Evolutionary conservation across 2,888 invertebrate species (phyloP).

Genomic region (Conomelus anceps): DNA sequence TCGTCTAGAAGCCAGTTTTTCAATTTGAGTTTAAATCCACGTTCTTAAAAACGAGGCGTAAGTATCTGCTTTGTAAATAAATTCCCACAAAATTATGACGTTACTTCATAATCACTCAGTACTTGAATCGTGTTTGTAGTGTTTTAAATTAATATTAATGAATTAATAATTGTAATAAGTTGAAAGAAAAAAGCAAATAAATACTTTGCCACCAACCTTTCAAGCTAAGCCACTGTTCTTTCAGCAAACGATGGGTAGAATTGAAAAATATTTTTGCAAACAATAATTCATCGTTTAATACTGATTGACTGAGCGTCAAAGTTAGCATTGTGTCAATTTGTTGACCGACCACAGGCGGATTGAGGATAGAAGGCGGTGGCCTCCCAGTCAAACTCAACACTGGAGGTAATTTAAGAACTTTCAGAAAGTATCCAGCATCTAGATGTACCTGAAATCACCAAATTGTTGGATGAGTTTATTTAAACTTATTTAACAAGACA

Average conservation of each 20-base stretch:
- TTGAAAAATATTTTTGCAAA: background rate
- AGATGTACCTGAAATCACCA: background rate
- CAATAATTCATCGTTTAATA: background rate
- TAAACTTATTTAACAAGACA: too few relatives aligned
- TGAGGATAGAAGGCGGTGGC: background rate
- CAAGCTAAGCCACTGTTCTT: background rate
- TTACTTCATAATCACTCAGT: too few relatives aligned
- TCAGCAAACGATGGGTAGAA: background rate
- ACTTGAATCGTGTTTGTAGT: too few relatives aligned
- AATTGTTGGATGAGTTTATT: too few relatives aligned
- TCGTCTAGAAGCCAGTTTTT: too few relatives aligned
- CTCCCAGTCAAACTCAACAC: background rate
- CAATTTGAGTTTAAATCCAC: too few relatives aligned
- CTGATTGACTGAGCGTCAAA: background rate
- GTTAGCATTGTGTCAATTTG: background rate
- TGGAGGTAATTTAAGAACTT: background rate
- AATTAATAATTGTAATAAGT: background rate
- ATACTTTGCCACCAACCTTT: background rate
- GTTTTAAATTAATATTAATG: background rate
- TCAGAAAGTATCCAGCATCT: background rate
- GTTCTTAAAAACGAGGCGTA: too few relatives aligned
- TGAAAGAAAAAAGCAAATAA: background rate
- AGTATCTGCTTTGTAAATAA: too few relatives aligned
- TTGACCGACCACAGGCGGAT: background rate
- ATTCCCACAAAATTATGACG: too few relatives aligned